Evolutionary conservation across 1,140 invertebrate genomes (phyloP).

Genomic region (Lutraria rhynchaena): DNA sequence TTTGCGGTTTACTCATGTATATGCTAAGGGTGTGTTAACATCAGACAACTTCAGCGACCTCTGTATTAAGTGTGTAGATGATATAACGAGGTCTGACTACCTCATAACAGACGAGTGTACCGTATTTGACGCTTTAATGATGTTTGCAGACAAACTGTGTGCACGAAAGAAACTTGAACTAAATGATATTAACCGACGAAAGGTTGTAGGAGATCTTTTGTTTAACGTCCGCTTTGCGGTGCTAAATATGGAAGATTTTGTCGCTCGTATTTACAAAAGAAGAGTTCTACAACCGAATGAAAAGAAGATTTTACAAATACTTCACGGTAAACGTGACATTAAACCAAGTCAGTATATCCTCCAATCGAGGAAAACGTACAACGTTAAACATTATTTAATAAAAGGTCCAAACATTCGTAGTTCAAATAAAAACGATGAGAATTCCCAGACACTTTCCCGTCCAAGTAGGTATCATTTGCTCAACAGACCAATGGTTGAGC

Average conservation of each 20-base stretch:
- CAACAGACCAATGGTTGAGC: too few relatives aligned
- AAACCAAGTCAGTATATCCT: conserved; percentile 4
- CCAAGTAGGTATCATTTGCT: too few relatives aligned
- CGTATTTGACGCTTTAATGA: conserved; percentile 38
- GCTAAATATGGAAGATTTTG: conserved; percentile 33
- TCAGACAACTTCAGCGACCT: conserved; percentile 15
- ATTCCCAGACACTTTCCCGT: too few relatives aligned
- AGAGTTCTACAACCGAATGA: conserved; percentile 31
- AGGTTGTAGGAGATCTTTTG: conserved; percentile 34
- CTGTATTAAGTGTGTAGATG: conserved; percentile 3
- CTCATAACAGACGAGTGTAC: conserved; percentile 44
- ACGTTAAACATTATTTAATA: neutral
- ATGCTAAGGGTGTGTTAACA: conserved; percentile 39
- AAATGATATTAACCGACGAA: conserved; percentile 20
- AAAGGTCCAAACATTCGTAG: too few relatives aligned
- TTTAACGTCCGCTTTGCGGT: conserved; percentile 51
- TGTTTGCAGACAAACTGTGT: conserved; percentile 49
- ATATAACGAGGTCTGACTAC: conserved; percentile 29
- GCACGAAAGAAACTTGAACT: neutral
- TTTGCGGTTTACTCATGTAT: conserved; percentile 38
- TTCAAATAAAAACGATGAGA: too few relatives aligned
- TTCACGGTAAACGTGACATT: conserved; percentile 24
- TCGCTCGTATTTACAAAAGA: conserved; percentile 3
- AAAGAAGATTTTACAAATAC: conserved; percentile 43
- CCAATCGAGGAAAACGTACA: neutral